A percentile compares a stretch with the other conserved stretches of the same genome.
These are phyloP conservation scores for Nephrocerus scutellatus DNA, from an alignment of 2,888 invertebrate species.

Conservation along the genomic window DNA sequence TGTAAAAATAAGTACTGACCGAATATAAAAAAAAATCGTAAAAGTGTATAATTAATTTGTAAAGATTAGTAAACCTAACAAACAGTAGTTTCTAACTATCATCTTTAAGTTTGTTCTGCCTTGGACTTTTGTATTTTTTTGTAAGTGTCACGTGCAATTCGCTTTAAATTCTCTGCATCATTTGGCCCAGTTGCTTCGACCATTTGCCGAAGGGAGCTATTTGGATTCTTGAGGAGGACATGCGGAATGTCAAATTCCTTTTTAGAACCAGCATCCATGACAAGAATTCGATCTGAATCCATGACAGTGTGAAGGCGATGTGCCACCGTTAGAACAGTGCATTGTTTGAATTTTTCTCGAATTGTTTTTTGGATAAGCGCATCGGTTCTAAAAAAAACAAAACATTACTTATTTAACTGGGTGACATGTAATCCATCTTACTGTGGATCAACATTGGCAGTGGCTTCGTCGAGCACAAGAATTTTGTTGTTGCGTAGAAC, in stretches of 20 bases:
- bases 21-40: no score
- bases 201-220: slow-evolving; percentile 61
- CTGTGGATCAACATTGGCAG: slow-evolving; percentile 62
- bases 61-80: no score
- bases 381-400: slow-evolving; percentile 62
- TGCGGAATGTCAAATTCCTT: slow-evolving; percentile 68
- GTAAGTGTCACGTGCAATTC: slow-evolving; percentile 48
- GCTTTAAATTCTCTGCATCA: slow-evolving; percentile 47
- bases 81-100: no score
- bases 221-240: slow-evolving; percentile 54
- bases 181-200: slow-evolving; percentile 60
- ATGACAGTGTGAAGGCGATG: slow-evolving; percentile 88
- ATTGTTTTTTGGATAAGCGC: slow-evolving; percentile 79
- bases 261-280: slow-evolving; percentile 74
- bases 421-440: slow-evolving; percentile 39
- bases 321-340: slow-evolving; percentile 86
- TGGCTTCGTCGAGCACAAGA: slow-evolving; percentile 62
- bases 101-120: no score
- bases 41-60: no score
- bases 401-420: no score
- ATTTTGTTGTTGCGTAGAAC: slow-evolving; percentile 57
- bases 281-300: slow-evolving; percentile 83
- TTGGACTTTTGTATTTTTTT: slow-evolving; percentile 23
- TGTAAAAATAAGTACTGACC: no score
- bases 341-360: slow-evolving; percentile 67